Percentiles rank a stretch among this genome's conserved stretches.
phyloP scores from a whole-genome alignment of 1,140 invertebrate species.

The Lepidurus arcticus region DNA sequence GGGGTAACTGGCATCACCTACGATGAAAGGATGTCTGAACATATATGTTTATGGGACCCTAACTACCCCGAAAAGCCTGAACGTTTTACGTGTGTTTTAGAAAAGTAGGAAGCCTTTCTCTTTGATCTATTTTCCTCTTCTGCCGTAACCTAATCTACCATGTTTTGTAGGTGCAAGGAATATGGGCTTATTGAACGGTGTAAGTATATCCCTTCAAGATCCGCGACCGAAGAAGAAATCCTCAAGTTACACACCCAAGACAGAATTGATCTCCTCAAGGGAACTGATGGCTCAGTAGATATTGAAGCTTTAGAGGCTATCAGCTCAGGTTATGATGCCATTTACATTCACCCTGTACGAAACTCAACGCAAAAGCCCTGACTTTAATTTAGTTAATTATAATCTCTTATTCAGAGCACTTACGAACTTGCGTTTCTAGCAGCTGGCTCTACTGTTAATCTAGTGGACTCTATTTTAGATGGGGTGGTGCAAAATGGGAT shows the following conservation, averaged over 20 bases:
- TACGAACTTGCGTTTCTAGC: constrained; percentile 69
- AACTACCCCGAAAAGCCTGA: constrained; percentile 76
- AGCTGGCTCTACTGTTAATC: constrained; percentile 70
- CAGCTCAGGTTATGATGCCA: constrained; percentile 68
- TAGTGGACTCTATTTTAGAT: constrained; percentile 64
- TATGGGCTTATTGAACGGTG: constrained; percentile 66
- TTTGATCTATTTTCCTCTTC: not conserved
- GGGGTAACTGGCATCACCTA: constrained; percentile 66
- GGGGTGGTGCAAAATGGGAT: constrained; percentile 76
- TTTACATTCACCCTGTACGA: constrained; percentile 79
- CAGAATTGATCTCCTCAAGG: constrained; percentile 59
- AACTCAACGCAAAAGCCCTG: constrained; percentile 21
- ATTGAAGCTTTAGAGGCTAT: constrained; percentile 59
- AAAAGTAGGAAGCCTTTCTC: constrained; percentile 49
- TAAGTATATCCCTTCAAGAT: constrained; percentile 51
- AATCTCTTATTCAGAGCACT: constrained; percentile 59
- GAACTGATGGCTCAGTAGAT: constrained; percentile 50
- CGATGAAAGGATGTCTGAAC: constrained; percentile 68
- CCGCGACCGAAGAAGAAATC: constrained; percentile 66
- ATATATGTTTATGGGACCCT: constrained; percentile 73
- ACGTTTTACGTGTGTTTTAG: constrained; percentile 61
- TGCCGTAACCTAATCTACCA: constrained; percentile 20
- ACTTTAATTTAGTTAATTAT: constrained; percentile 19
- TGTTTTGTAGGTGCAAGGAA: constrained; percentile 59
- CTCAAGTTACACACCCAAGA: constrained; percentile 57